phyloP scores from a whole-genome alignment of 2,797 vertebrate genomes.

The Macrochelys suwanniensis region DNA sequence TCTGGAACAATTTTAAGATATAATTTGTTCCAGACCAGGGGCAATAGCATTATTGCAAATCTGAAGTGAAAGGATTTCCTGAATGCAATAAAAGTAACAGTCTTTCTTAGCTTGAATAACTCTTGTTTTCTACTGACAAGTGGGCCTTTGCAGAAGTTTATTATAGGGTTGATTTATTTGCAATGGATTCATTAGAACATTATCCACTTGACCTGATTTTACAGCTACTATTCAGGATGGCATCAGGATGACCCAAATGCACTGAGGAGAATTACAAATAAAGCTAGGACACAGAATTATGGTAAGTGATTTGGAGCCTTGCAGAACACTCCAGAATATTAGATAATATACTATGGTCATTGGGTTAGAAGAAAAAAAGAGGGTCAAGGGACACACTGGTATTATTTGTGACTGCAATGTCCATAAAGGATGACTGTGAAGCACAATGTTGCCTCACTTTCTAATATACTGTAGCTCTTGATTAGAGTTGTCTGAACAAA shows the following conservation, averaged over 20 bases:
- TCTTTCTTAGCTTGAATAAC: not conserved
- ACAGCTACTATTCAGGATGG: not conserved
- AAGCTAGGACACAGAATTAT: not conserved
- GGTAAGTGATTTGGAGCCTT: not conserved
- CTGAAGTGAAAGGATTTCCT: not conserved
- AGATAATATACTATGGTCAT: slow-evolving; percentile 16
- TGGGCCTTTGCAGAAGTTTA: slow-evolving; percentile 10
- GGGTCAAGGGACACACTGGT: not conserved
- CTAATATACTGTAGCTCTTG: not conserved
- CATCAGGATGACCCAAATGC: slow-evolving; percentile 22
- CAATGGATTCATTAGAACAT: slow-evolving; percentile 40
- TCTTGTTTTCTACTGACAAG: slow-evolving; percentile 24
- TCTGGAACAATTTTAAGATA: not conserved
- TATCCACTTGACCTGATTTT: slow-evolving; percentile 35
- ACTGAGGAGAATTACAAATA: not conserved
- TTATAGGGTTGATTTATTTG: slow-evolving; percentile 32
- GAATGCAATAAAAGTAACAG: not conserved
- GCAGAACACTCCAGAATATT: slow-evolving; percentile 20
- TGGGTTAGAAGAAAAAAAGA: slow-evolving; percentile 13
- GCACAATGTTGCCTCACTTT: not conserved
- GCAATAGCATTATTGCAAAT: not conserved
- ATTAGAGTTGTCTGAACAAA: not conserved
- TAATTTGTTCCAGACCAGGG: not conserved
- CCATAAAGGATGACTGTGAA: not conserved
- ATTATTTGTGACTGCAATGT: not conserved